Conservation (phyloP, 1,140 invertebrate genomes). For the Ladona fulva region DNA sequence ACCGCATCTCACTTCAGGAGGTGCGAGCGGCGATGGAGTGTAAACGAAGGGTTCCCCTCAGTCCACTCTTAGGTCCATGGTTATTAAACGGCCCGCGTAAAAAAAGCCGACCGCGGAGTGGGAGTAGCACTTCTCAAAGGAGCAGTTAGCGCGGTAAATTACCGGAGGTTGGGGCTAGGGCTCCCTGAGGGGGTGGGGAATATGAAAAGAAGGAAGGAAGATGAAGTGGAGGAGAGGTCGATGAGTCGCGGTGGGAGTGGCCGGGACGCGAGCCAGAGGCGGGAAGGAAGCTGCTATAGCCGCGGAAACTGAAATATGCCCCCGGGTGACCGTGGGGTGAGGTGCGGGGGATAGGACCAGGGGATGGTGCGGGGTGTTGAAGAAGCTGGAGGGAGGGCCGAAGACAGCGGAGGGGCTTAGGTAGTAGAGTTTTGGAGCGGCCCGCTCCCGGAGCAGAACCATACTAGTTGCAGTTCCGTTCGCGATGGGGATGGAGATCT, state of each 20-base stretch:
- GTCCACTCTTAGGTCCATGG: too few species aligned
- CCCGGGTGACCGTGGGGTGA: neutral
- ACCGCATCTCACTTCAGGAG: too few species aligned
- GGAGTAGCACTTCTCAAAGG: too few species aligned
- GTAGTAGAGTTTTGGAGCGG: neutral
- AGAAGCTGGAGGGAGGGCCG: neutral
- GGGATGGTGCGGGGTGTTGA: neutral
- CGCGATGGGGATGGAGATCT: slow-evolving; percentile 6
- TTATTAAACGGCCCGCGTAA: too few species aligned
- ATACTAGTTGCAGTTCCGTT: neutral
- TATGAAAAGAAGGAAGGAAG: neutral
- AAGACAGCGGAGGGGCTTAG: neutral
- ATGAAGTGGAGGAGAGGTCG: too few species aligned
- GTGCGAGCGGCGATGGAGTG: too few species aligned
- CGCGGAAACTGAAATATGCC: slow-evolving; percentile 7
- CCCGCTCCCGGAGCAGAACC: neutral
- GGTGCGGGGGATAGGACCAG: neutral
- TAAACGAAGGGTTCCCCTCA: too few species aligned
- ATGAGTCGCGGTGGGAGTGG: neutral
- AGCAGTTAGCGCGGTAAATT: neutral
- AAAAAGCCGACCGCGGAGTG: too few species aligned
- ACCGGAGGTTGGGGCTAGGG: neutral
- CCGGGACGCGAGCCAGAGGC: neutral
- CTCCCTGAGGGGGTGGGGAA: neutral
- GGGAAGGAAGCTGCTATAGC: neutral